phyloP scores from a whole-genome alignment of 1,140 invertebrate species.

The Euura lappo region DNA sequence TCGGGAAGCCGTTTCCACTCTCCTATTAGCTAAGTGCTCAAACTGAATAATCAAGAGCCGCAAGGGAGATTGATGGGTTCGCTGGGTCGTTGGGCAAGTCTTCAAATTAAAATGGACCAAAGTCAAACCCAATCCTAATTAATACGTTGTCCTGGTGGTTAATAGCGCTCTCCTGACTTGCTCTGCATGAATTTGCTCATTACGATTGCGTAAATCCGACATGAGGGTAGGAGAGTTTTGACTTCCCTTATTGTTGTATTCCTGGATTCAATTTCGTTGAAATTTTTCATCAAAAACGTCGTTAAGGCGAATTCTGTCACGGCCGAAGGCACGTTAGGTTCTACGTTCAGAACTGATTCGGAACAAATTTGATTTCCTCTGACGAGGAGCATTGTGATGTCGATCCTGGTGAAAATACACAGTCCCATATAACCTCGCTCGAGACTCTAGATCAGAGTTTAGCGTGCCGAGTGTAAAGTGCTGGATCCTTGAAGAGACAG shows the following conservation, averaged over 20 bases:
- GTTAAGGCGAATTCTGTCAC: not conserved
- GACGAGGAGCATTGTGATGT: not conserved
- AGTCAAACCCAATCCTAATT: not conserved
- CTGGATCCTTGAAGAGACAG: no score
- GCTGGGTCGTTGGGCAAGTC: not conserved
- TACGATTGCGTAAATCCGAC: no score
- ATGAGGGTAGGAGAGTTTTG: no score
- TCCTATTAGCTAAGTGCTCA: constrained; percentile 3
- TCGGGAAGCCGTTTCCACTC: not conserved
- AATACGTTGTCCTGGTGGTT: not conserved
- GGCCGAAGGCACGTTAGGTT: not conserved
- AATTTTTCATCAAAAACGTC: no score
- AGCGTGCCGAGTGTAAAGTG: no score
- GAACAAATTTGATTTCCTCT: constrained; percentile 3
- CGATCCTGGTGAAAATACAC: not conserved
- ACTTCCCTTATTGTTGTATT: no score
- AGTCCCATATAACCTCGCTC: not conserved
- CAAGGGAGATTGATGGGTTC: not conserved
- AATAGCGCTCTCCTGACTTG: no score
- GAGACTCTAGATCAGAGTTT: no score
- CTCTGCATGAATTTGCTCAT: no score
- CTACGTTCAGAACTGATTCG: not conserved
- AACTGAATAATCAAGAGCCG: not conserved
- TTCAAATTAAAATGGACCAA: not conserved
- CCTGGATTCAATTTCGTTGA: no score